Evolutionary conservation across 1,140 invertebrate species (phyloP), one percentile per base, ranked within the genome.

Genomic region (Stratiolaelaps scimitus): DNA sequence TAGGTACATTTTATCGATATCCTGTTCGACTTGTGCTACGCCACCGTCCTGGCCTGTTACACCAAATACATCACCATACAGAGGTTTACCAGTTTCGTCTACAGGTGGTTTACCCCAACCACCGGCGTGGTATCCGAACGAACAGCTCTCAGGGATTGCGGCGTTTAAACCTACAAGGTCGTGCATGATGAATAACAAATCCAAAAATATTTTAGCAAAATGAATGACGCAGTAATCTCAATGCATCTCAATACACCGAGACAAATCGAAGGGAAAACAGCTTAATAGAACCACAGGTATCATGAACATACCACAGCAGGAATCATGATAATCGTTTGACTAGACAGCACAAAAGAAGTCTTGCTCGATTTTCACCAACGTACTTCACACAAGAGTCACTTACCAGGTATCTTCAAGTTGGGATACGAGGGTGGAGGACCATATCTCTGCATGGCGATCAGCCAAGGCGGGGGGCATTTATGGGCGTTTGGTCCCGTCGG

Each of bases 51-150:
- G 53, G 15, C 26, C 88, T 74, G 65, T 69, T 10, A 72, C 71
- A 48, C 94, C 95, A 76, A 99, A 99, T 0, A 99, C 96, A 79
- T 99, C 96, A 7, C 96, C 96, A 76, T 99, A 99, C 0, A 99
- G 78, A 0, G 96, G 96, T 76, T 93, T 87, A 19, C 96, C 95
- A 69, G 84, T 86, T 77, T 98, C 94, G 79, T 99, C 96, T 0
- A 99, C 96, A 1, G 96, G 96, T n/a, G 96, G 96, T 78, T 99
- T 99, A 65, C 95, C 94, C 94, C 94, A 98, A 56, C 94, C 94
- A 44, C 91, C 94, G 1, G 93, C 93, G 80, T 98, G 95, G 76
- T 98, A 99, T 30, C 95, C 95, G 78, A 98, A 99, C 0, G 91
- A 88, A 75, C 94, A 98, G 7, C 88, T 75, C 73, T 81, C 72